These are phyloP conservation scores for Neomonachus schauinslandi DNA, from an alignment of 2,113 vertebrate species.

Conservation along the genomic window DNA sequence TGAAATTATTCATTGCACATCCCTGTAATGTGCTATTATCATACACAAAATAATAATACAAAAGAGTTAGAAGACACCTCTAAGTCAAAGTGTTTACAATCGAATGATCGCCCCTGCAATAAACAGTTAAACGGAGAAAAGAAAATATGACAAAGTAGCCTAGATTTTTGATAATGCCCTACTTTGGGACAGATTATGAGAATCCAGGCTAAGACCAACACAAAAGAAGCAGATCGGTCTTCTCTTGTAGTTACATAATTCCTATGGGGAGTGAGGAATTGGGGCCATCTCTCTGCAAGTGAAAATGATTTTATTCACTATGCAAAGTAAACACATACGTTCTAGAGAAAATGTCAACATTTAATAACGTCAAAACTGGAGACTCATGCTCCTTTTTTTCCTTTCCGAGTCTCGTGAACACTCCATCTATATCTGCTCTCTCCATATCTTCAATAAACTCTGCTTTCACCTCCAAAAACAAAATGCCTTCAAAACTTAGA, in stretches of 20 bases:
- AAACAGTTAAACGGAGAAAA: slow-evolving; percentile 32
- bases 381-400: background rate
- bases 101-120: background rate
- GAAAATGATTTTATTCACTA: slow-evolving; percentile 55
- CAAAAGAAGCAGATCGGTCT: slow-evolving; percentile 20
- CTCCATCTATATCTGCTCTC: background rate
- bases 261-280: slow-evolving; percentile 41
- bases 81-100: background rate
- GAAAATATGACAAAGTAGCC: slow-evolving; percentile 47
- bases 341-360: slow-evolving; percentile 40
- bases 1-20: background rate
- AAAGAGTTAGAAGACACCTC: background rate
- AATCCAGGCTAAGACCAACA: slow-evolving; percentile 64
- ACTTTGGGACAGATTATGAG: slow-evolving; percentile 73
- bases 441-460: background rate
- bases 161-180: slow-evolving; percentile 45
- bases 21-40: background rate
- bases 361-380: slow-evolving; percentile 35
- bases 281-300: slow-evolving; percentile 51
- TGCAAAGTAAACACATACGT: slow-evolving; percentile 29
- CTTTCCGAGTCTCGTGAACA: background rate
- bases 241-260: slow-evolving; percentile 48
- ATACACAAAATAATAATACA: background rate
- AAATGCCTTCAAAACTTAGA: background rate
- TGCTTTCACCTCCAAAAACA: background rate